phyloP scores from a whole-genome alignment of 2,797 vertebrate genomes.

The Spinibarbus caldwelli region DNA sequence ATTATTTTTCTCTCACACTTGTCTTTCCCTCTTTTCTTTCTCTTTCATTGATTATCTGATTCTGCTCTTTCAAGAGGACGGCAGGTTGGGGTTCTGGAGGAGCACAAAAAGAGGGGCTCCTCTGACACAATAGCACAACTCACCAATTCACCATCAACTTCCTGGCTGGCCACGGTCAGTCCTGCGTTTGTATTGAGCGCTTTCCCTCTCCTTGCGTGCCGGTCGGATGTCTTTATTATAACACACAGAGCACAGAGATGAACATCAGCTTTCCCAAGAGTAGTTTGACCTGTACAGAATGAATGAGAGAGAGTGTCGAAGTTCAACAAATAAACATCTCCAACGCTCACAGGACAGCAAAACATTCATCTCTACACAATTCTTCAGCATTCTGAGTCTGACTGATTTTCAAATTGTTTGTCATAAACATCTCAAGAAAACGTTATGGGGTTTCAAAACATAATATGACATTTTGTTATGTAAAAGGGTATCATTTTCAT shows the following conservation, averaged over 20 bases:
- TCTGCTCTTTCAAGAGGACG: conserved; percentile 69
- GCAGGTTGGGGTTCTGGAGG: conserved; percentile 32
- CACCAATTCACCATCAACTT: conserved; percentile 70
- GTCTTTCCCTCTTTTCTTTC: conserved; percentile 40
- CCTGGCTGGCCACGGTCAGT: conserved; percentile 64
- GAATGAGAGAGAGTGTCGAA: conserved; percentile 46
- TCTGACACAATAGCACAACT: conserved; percentile 63
- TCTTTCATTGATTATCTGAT: conserved; percentile 61
- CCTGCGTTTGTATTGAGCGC: conserved; percentile 55
- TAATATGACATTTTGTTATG: background rate
- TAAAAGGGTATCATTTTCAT: background rate
- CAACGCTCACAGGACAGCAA: no score
- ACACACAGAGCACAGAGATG: conserved; percentile 39
- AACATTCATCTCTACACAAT: no score
- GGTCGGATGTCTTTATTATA: conserved; percentile 69
- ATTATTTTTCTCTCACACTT: conserved; percentile 57
- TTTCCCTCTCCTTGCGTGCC: conserved; percentile 54
- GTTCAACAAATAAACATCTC: background rate
- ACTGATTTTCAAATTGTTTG: no score
- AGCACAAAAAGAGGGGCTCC: conserved; percentile 25
- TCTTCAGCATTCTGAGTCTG: background rate
- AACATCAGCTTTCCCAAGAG: conserved; percentile 64
- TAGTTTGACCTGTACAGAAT: conserved; percentile 55
- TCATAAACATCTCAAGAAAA: no score
- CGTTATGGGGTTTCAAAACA: no score